Evolutionary conservation across 2,113 vertebrate genomes (phyloP).

Genomic region (Actenoides hombroni): DNA sequence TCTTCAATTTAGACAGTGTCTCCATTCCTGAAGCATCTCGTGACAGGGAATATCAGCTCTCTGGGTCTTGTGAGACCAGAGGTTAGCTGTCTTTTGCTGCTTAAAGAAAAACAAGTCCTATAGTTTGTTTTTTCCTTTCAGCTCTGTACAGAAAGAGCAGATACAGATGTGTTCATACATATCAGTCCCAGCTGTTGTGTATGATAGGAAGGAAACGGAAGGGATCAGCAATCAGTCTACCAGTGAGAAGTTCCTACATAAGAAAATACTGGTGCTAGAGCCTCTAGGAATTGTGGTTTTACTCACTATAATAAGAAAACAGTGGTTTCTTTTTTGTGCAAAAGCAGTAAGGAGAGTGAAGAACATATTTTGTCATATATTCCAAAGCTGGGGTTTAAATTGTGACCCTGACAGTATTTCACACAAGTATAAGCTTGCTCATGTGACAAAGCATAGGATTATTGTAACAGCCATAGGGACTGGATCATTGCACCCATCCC

Average conservation of each 20-base stretch:
- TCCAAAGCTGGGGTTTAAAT: background rate
- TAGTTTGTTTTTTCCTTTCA: background rate
- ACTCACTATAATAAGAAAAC: background rate
- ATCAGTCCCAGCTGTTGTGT: background rate
- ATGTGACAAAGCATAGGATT: background rate
- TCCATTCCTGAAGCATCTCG: background rate
- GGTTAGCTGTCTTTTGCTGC: background rate
- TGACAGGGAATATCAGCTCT: background rate
- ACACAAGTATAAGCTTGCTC: background rate
- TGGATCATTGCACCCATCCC: background rate
- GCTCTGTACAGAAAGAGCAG: background rate
- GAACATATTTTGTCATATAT: background rate
- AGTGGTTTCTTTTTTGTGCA: background rate
- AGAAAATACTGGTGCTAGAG: background rate
- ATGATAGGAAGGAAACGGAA: background rate
- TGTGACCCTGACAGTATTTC: background rate
- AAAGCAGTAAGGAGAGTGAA: background rate
- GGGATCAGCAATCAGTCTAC: background rate
- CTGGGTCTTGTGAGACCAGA: background rate
- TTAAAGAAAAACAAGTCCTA: constrained; percentile 14
- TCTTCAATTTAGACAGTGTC: background rate
- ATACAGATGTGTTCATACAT: background rate
- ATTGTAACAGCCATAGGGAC: background rate
- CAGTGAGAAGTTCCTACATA: background rate
- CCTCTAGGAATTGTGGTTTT: background rate